Base-by-base conservation (phyloP, 2,797 vertebrate genomes). In the Chrosomus eos region DNA sequence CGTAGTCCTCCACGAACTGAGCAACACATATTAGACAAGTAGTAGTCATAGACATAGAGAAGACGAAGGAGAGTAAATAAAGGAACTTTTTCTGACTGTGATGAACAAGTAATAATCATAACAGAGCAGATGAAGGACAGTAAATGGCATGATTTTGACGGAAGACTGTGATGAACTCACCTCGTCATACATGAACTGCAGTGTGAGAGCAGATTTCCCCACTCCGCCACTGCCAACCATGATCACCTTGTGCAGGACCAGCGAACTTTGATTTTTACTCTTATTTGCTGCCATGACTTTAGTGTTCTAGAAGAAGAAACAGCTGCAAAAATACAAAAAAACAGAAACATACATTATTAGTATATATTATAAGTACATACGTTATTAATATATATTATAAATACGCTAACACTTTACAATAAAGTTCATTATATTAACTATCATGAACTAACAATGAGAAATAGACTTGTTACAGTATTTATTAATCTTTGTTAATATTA, bases 151-250 rank as follows among this genome's bases (percentile, higher is more conserved):
- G 13, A 43, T 13, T 43, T 1, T 4, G 43, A 45, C 3, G 13
- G 4, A 45, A 45, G 13, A 45, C 43, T 45, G 43, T 43, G 43
- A 45, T 14, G 43, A 14, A 45, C 43, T 55, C 51, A 95, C 94
- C 94, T 95, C 95, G 5, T 95, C 95, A 26, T 99, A 99, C 98
- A 99, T 99, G 93, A 99, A 99, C 92, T 99, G 97, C 87, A 99
- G 95, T 0, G 98, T 99, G 85, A 99, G 96, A 2, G 98, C 98
- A 0, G 98, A 99, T 91, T 99, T 99, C 62, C 98, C 98, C 16
- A 99, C 98, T 0, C 98, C 98, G 1, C 98, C 98, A 3, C 97
- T 99, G 91, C 98, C 98, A 84, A 99, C 98, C 98, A 99, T 99
- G 55, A 87, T 85, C 73, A 85, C 97, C 93, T 97, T 97, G 92